Base-by-base conservation (phyloP, 2,888 invertebrate species). In the Sycophila texana region DNA sequence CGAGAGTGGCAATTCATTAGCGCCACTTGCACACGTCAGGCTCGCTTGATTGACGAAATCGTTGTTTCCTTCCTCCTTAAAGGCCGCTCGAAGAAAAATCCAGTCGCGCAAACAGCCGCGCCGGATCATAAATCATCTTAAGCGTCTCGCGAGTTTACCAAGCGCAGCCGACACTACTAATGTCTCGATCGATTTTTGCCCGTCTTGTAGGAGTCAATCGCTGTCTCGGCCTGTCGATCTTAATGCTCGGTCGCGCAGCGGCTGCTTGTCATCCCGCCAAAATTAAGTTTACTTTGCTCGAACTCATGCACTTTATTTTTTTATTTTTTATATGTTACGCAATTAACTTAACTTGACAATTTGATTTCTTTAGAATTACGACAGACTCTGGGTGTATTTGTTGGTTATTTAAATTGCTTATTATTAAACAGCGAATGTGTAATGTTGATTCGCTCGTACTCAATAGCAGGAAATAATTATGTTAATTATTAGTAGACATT, bases 121-220 rank as follows among this genome's bases (percentile, higher is more conserved):
- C 22, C 14, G 49, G 14, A 49, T 26, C 67, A 75, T 67, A 75
- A 75, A 74, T 74, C 74, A 74, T 66, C 55, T 74, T 53, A 63
- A 72, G 61, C 61, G 72, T 12, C 51, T 71, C 57, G n/a, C 65
- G 14, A 10, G 14, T 26, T 39, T 39, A 39, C 26, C 55, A 39
- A 39, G 61, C n/a, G 61, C 39, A 70, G 71, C 58, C 20, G 53
- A 16, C 66, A 20, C 47, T 73, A 65, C 65, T 77, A 71, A 77
- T 65, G 65, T 61, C 26, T 39, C 65, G 57, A 77, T 77, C 77
- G 77, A 77, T 77, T 65, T 77, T 61, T n/a, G 57, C 39, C 53
- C 70, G 55, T 55, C 68, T 75, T 49, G 26, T 26, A 47, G 49
- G 26, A 58, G 51, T 67, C 67, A 51, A 71, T 65, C 63, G 70